phyloP scores from a whole-genome alignment of 2,113 vertebrate genomes.

The Archocentrus centrarchus region DNA sequence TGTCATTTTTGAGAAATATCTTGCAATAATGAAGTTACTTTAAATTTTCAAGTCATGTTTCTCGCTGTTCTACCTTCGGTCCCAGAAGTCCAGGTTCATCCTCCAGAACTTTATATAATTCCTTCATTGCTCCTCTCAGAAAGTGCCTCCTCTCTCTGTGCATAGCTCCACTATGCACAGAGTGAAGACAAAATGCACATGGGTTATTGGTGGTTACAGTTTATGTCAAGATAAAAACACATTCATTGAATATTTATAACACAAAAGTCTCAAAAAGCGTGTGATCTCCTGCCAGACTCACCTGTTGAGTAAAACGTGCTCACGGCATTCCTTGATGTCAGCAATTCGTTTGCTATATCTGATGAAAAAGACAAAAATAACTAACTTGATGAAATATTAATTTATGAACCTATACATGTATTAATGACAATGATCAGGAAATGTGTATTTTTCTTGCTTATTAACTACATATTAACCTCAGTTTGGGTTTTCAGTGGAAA shows the following conservation, averaged over 20 bases:
- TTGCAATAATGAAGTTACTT: not conserved
- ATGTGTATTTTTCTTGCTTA: not conserved
- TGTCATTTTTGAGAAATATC: constrained; percentile 11
- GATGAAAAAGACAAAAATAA: constrained; percentile 7
- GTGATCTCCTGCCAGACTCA: constrained; percentile 53
- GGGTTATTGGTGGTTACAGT: not conserved
- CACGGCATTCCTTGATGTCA: constrained; percentile 91
- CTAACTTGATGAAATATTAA: accelerated
- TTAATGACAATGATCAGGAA: not conserved
- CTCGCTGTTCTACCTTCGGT: constrained; percentile 83
- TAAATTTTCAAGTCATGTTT: constrained; percentile 5
- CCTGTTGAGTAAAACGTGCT: constrained; percentile 84
- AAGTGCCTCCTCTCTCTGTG: constrained; percentile 87
- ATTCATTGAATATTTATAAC: constrained; percentile 1
- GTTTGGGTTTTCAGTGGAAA: too few species aligned
- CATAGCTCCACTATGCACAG: constrained; percentile 81
- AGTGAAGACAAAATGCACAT: not conserved
- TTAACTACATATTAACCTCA: too few species aligned
- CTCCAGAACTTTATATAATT: constrained; percentile 84
- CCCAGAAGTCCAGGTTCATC: constrained; percentile 93
- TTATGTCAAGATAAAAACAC: not conserved
- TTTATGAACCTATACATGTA: not conserved
- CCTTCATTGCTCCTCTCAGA: constrained; percentile 85
- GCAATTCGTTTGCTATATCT: constrained; percentile 89
- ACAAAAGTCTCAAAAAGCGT: not conserved